phyloP scores from a whole-genome alignment of 2,797 vertebrate genomes.

The Potorous gilbertii region DNA sequence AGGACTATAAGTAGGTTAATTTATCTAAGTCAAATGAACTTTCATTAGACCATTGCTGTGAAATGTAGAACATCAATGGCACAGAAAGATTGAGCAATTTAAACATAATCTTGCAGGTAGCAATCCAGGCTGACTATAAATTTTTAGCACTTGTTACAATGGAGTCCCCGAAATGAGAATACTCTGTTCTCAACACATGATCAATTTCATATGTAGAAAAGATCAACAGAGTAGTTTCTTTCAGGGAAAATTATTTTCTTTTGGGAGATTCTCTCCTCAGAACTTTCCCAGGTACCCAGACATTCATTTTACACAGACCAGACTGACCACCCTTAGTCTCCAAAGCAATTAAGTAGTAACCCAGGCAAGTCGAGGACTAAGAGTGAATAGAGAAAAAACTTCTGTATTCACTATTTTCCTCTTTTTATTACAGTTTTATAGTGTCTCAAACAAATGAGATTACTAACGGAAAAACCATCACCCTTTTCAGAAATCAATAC shows the following conservation, averaged over 20 bases:
- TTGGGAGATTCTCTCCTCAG: neutral
- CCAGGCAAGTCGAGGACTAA: neutral
- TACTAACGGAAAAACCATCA: neutral
- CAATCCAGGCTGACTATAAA: neutral
- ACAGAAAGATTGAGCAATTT: neutral
- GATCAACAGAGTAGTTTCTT: neutral
- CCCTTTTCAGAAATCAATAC: neutral
- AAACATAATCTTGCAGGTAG: neutral
- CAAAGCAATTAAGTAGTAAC: neutral
- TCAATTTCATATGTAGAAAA: neutral
- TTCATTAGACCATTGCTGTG: neutral
- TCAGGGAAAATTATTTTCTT: neutral
- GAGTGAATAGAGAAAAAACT: neutral
- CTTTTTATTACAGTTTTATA: neutral
- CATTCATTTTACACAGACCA: neutral
- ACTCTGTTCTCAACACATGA: neutral
- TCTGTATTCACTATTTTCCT: neutral
- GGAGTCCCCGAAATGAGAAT: neutral
- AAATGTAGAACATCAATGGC: neutral
- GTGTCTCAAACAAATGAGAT: neutral
- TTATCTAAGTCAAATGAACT: neutral
- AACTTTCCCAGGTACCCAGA: neutral
- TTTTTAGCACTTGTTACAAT: neutral
- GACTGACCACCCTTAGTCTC: neutral
- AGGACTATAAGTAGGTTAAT: neutral